Percentiles rank a stretch among this genome's conserved stretches.
Conservation (phyloP, 2,797 vertebrate genomes). For the Tenualosa ilisha region DNA sequence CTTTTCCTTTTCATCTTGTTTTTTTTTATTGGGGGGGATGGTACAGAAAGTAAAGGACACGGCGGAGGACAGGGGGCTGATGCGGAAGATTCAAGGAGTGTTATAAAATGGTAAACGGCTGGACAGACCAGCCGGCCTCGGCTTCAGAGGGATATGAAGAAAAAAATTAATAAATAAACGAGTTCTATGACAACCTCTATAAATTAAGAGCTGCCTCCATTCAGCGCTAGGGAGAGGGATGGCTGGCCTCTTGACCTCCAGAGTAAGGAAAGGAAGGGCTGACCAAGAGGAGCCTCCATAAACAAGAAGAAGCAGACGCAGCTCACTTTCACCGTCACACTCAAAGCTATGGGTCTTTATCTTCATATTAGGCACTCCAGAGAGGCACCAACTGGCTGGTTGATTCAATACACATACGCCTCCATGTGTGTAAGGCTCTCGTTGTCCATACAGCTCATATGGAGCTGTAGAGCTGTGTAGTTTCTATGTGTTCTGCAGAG, state of each 20-base stretch:
- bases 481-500: background rate
- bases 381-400: background rate
- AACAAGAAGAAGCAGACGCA: constrained; percentile 43
- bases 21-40: background rate
- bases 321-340: background rate
- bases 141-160: background rate
- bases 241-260: constrained; percentile 62
- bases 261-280: constrained; percentile 54
- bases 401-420: background rate
- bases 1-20: background rate
- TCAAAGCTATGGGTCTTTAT: background rate
- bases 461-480: background rate
- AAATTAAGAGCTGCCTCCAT: constrained; percentile 61
- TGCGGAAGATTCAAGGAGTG: constrained; percentile 7
- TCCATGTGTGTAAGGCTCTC: background rate
- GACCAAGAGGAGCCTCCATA: constrained; percentile 62
- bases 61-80: background rate
- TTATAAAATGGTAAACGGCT: constrained; percentile 25
- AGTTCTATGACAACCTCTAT: constrained; percentile 45
- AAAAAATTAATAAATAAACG: background rate
- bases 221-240: constrained; percentile 50
- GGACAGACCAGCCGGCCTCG: background rate
- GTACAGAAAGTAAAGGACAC: background rate
- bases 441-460: background rate
- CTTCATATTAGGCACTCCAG: constrained; percentile 4